A percentile compares a stretch with the other conserved stretches of the same genome.
Evolutionary conservation across 23 tunicate genomes (phyloP).

Genomic region (Ascidia mentula): DNA sequence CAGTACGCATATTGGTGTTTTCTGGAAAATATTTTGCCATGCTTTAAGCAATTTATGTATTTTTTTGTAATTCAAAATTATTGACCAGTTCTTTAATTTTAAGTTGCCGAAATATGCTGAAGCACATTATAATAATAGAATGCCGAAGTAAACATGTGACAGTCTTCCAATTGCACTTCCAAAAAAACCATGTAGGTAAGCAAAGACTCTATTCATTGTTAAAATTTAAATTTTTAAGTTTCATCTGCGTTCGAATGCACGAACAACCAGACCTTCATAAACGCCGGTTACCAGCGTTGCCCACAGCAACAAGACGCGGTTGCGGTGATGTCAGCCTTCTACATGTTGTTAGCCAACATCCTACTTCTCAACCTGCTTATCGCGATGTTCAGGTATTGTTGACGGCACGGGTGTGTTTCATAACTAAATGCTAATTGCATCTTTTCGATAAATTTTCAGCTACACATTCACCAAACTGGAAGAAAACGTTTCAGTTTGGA

Average conservation of each 20-base stretch:
- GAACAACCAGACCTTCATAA: constrained; percentile 21
- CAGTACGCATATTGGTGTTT: no score
- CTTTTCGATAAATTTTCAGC: not conserved
- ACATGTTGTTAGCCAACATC: constrained; percentile 88
- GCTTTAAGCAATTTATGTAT: no score
- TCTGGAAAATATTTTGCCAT: no score
- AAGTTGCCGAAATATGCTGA: no score
- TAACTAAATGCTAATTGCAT: not conserved
- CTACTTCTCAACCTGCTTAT: constrained; percentile 94
- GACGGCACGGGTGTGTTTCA: not conserved
- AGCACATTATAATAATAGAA: no score
- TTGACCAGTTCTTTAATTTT: no score
- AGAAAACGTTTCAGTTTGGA: constrained; percentile 61
- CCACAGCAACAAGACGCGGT: constrained; percentile 61
- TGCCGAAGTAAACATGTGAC: no score
- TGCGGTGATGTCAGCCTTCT: constrained; percentile 69
- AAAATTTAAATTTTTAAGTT: constrained; percentile 14
- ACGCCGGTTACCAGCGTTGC: constrained; percentile 62
- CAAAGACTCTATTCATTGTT: no score
- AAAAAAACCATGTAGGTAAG: no score
- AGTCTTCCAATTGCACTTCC: no score
- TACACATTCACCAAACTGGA: constrained; percentile 80
- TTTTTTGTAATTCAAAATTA: no score
- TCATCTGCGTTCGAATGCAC: constrained; percentile 78
- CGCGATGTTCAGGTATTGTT: constrained; percentile 88